These are phyloP conservation scores for Troilus luridus DNA, from an alignment of 2,888 invertebrate species.

Conservation along the genomic window DNA sequence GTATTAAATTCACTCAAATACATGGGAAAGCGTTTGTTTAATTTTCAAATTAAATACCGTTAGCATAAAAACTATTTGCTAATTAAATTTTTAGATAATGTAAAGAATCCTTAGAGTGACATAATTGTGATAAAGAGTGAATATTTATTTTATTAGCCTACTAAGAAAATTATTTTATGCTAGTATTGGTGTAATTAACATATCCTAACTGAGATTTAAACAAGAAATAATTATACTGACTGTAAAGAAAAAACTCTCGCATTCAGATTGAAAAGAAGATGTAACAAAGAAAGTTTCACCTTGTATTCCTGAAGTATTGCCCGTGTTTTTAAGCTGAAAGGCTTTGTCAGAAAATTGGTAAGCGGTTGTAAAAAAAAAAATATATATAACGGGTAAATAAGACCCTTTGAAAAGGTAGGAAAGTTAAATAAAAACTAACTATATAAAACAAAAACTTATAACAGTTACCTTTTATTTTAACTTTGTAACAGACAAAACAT, in stretches of 20 bases:
- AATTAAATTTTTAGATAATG: too few species aligned
- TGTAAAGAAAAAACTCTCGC: not conserved
- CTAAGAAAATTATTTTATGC: too few species aligned
- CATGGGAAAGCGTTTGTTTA: too few species aligned
- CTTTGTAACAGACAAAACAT: not conserved
- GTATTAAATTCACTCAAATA: too few species aligned
- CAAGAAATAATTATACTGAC: not conserved
- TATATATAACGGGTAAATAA: not conserved
- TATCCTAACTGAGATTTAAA: not conserved
- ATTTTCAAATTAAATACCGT: too few species aligned
- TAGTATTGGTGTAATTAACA: not conserved
- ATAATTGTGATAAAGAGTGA: too few species aligned
- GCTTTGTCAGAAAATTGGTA: conserved; percentile 24
- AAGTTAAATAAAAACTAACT: not conserved
- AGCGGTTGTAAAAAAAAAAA: not conserved
- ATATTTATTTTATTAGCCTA: too few species aligned
- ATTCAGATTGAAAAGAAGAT: conserved; percentile 7
- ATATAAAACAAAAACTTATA: not conserved
- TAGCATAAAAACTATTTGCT: too few species aligned
- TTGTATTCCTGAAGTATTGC: conserved; percentile 22
- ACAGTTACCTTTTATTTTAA: not conserved
- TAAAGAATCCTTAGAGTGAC: too few species aligned
- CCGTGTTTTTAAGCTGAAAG: not conserved
- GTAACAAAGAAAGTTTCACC: conserved; percentile 39
- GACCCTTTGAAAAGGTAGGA: not conserved